A percentile compares a stretch with the other conserved stretches of the same genome.
phyloP scores from a whole-genome alignment of 1,140 invertebrate genomes.

The Cotesia glomerata region DNA sequence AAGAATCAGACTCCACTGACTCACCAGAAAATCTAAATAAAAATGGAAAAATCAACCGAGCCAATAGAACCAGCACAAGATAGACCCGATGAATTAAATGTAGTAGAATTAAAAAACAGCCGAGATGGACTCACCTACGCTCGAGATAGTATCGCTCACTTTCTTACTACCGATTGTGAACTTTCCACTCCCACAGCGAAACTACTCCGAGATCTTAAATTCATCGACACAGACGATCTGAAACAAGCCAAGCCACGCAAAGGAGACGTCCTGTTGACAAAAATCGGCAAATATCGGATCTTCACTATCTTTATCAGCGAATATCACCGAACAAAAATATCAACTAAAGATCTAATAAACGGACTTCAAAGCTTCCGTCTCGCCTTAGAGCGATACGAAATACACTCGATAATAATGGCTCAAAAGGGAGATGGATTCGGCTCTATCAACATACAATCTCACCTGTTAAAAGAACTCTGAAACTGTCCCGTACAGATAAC shows the following conservation, averaged over 20 bases:
- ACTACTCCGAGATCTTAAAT: neutral
- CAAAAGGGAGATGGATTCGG: too few relatives aligned
- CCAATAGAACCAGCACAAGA: neutral
- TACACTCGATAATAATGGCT: too few relatives aligned
- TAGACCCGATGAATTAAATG: neutral
- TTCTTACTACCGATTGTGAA: slow-evolving; percentile 1
- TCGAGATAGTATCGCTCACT: neutral
- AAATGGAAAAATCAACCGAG: too few relatives aligned
- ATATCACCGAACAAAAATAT: too few relatives aligned
- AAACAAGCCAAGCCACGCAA: neutral
- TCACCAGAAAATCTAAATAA: neutral
- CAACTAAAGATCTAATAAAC: too few relatives aligned
- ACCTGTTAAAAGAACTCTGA: too few relatives aligned
- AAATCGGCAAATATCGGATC: neutral
- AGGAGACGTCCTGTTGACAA: neutral
- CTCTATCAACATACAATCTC: too few relatives aligned
- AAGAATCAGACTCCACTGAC: too few relatives aligned
- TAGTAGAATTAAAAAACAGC: neutral
- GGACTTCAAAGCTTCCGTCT: too few relatives aligned
- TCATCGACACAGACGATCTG: neutral
- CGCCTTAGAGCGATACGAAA: too few relatives aligned
- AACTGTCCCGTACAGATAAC: too few relatives aligned
- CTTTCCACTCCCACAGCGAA: neutral
- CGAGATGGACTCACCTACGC: slow-evolving; percentile 5
- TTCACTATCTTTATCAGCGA: neutral